Evolutionary conservation across 2,888 invertebrate genomes (phyloP).

Genomic region (Sceliomorpha sp.): DNA sequence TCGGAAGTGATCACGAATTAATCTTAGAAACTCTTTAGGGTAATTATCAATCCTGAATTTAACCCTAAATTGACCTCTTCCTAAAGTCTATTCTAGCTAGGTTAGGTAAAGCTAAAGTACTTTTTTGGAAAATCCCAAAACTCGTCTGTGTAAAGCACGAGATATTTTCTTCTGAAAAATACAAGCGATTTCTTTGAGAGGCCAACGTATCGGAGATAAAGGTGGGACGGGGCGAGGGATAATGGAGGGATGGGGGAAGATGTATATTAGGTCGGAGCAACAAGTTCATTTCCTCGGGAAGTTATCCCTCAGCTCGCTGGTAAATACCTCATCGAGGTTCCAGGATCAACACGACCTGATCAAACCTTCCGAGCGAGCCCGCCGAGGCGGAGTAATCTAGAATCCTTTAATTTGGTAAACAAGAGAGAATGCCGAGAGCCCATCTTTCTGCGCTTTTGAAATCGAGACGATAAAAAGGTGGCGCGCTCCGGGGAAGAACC

Average conservation of each 20-base stretch:
- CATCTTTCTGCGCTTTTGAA: slow-evolving; percentile 39
- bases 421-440: slow-evolving; percentile 5
- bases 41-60: too few species aligned
- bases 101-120: too few species aligned
- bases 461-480: slow-evolving; percentile 26
- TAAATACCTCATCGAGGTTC: slow-evolving; percentile 41
- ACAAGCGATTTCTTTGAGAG: too few species aligned
- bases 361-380: slow-evolving; percentile 22
- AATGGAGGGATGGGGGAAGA: slow-evolving; percentile 8
- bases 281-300: slow-evolving; percentile 38
- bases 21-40: too few species aligned
- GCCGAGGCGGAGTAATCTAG: slow-evolving; percentile 29
- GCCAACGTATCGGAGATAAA: too few species aligned
- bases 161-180: too few species aligned
- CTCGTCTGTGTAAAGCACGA: too few species aligned
- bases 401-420: slow-evolving; percentile 61
- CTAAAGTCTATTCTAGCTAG: too few species aligned
- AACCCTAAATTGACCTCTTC: too few species aligned
- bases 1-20: too few species aligned
- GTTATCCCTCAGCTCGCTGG: slow-evolving; percentile 29
- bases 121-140: too few species aligned
- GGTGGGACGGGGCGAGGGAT: too few species aligned
- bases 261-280: slow-evolving; percentile 39
- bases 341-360: slow-evolving; percentile 40
- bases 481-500: slow-evolving; percentile 3